Evolutionary conservation across 2,797 vertebrate species (phyloP).

Genomic region (Buceros bicornis): DNA sequence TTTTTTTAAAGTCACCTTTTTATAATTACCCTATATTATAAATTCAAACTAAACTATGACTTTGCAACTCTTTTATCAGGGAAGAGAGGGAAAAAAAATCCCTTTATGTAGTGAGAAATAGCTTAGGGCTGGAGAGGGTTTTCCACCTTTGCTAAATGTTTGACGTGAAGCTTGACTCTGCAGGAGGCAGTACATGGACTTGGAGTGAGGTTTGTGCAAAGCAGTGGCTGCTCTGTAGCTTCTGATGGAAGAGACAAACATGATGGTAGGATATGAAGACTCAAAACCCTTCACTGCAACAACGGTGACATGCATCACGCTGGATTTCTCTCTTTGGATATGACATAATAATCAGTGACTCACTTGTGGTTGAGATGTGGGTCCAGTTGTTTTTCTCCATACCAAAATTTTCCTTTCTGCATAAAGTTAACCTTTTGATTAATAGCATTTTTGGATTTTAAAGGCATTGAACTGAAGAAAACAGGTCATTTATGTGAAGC

Average conservation of each 20-base stretch:
- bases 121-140: neutral
- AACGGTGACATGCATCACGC: neutral
- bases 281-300: neutral
- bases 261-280: neutral
- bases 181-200: neutral
- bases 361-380: neutral
- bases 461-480: neutral
- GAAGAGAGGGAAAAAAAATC: neutral
- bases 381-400: neutral
- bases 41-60: neutral
- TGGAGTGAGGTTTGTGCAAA: neutral
- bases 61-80: neutral
- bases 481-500: neutral
- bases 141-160: neutral
- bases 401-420: neutral
- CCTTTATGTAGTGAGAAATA: neutral
- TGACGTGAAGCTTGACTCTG: neutral
- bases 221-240: neutral
- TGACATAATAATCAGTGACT: neutral
- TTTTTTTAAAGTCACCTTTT: neutral
- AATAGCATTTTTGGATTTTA: neutral
- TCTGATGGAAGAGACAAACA: neutral
- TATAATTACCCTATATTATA: neutral
- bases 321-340: neutral
- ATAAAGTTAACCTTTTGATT: neutral